These are phyloP conservation scores for Dryobates pubescens DNA, from an alignment of 2,797 vertebrate genomes.

Conservation along the genomic window DNA sequence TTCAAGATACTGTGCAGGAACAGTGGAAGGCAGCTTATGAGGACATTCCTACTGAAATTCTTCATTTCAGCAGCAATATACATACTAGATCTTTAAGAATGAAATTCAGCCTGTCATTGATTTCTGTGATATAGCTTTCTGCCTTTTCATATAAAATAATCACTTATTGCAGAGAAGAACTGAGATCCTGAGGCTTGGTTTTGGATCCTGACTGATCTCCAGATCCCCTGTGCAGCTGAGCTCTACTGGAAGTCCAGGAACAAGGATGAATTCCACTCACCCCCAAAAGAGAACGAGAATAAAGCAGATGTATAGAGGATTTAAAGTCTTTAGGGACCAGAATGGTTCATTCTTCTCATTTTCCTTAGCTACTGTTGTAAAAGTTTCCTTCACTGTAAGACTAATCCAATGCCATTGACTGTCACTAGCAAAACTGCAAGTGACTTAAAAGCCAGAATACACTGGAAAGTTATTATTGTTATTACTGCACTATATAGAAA, in stretches of 20 bases:
- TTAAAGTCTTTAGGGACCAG: constrained; percentile 28
- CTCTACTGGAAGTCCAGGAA: not conserved
- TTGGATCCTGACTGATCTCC: constrained; percentile 39
- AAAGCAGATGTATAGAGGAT: constrained; percentile 28
- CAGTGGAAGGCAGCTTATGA: not conserved
- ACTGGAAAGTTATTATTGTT: not conserved
- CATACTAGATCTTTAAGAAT: not conserved
- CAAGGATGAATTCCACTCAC: not conserved
- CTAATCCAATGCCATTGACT: not conserved
- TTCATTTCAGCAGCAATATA: not conserved
- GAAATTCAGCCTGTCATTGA: not conserved
- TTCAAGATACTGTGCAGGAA: not conserved
- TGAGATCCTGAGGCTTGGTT: not conserved
- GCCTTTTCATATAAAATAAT: constrained; percentile 12
- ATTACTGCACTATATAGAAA: not conserved
- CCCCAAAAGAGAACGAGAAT: constrained; percentile 3
- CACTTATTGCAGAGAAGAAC: not conserved
- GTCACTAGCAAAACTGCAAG: not conserved
- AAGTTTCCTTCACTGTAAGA: not conserved
- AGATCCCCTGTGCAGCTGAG: constrained; percentile 28
- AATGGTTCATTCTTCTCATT: constrained; percentile 16
- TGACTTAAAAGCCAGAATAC: not conserved
- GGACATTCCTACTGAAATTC: not conserved
- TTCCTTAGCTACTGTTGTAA: not conserved
- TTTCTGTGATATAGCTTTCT: not conserved